A percentile compares a stretch with the other conserved stretches of the same genome.
These are phyloP conservation scores for Trichechus manatus DNA, from an alignment of 2,113 vertebrate species.

Conservation along the genomic window DNA sequence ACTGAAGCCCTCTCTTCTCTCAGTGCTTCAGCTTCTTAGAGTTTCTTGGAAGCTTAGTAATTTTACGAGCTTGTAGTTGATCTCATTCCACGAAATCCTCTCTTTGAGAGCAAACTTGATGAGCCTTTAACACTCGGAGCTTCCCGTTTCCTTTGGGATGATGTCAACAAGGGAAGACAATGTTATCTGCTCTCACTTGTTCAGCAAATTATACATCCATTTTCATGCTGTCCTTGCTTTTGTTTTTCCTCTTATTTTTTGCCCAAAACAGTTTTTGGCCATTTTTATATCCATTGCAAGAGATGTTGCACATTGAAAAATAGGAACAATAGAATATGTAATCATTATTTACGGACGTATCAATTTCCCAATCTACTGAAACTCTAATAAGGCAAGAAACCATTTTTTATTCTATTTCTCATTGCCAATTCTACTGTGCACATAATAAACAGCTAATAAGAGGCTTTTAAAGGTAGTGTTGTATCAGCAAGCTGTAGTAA, in stretches of 20 bases:
- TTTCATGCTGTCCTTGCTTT: neutral
- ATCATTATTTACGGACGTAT: neutral
- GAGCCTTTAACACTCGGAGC: neutral
- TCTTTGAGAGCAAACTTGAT: too few relatives aligned
- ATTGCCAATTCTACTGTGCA: neutral
- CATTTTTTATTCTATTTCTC: neutral
- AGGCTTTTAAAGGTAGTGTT: conserved; percentile 18
- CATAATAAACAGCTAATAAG: neutral
- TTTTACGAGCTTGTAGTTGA: neutral
- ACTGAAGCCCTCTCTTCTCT: neutral
- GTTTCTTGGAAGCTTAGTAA: neutral
- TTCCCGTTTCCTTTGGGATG: neutral
- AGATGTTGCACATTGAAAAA: neutral
- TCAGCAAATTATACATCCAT: neutral
- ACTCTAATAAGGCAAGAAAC: neutral
- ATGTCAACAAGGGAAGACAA: neutral
- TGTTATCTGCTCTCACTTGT: neutral
- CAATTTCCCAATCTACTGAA: neutral
- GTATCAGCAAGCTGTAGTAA: neutral
- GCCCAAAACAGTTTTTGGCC: neutral
- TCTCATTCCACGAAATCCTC: neutral
- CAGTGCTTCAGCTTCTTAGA: neutral
- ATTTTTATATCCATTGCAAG: neutral
- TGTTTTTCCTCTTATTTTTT: neutral
- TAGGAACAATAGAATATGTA: neutral